Base-by-base conservation (phyloP, 2,113 vertebrate genomes). In the Coryphaenoides rupestris region DNA sequence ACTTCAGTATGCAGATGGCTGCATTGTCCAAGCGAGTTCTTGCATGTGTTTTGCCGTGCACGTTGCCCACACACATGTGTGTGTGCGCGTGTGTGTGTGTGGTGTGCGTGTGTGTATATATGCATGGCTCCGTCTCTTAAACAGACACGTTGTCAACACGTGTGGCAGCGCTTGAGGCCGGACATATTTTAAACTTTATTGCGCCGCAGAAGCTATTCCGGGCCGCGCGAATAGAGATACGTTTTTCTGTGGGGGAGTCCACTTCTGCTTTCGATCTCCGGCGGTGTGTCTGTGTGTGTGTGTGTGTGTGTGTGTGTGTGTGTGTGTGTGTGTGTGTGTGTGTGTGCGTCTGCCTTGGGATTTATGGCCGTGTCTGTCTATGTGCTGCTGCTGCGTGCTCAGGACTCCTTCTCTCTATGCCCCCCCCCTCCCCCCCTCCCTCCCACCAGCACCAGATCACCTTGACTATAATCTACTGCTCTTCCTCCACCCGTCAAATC, bases 231-330 rank as follows among this genome's bases (percentile, higher is more conserved):
- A 73, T 59, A n/a, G 66, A 21, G 65, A 78, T 75, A 72, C 74
- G 79, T 82, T 40, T n/a, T 81, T 70, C 77, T 58, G 21, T 52
- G 80, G 70, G n/a, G n/a, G n/a, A n/a, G 69, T 83, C 78, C 73
- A 83, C 74, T 82, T n/a, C n/a, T n/a, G n/a, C 84, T 86, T 75
- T 81, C 72, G 74, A 63, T 74, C 74, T 67, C 73, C 72, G 64
- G 58, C 69, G 65, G 82, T 77, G 78, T 70, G 72, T 72, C 70
- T 67, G n/a, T n/a, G n/a, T n/a, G n/a, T n/a, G n/a, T n/a, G n/a
- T n/a, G n/a, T n/a, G n/a, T n/a, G n/a, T n/a, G n/a, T n/a, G n/a
- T n/a, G n/a, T n/a, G n/a, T n/a, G n/a, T n/a, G n/a, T n/a, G n/a
- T n/a, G n/a, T n/a, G n/a, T n/a, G n/a, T n/a, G n/a, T n/a, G n/a